Evolutionary conservation across 2,797 vertebrate genomes (phyloP), one percentile per base, ranked within the genome.

Genomic region (Gallinago nigripennis): DNA sequence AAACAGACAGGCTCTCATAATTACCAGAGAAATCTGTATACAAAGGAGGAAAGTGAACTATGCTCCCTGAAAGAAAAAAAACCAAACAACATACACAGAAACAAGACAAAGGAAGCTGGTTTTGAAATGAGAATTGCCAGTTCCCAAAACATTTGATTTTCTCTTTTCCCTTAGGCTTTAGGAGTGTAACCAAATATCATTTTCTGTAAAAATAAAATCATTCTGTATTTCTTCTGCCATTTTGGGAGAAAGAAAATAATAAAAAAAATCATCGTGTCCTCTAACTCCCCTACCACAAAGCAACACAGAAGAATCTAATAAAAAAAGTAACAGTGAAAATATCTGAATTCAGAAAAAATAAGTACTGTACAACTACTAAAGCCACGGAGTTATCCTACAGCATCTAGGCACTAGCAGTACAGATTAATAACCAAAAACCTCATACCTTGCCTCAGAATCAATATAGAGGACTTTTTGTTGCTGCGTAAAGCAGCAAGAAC

Each of bases 11-110:
- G 75, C 60, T 80, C 78, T 87, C 2, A 0, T 65, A 94, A 95
- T 93, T 94, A 94, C 86, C 65, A 92, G 88, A 78, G 57, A 85
- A 96, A 93, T 88, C 64, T 71, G 75, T 82, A 94, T 39, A 82
- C 75, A 92, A 89, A 79, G 86, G 63, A 77, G 51, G 27, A 72
- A 86, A 94, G 51, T 35, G 81, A 95, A 93, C 78, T 77, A 27
- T 35, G 77, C 39, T 86, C 54, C 53, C 24, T 6, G 8, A 19
- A 37, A 75, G 63, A 69, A 27, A 72, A 27, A 72, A 23, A 8
- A 5, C 50, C 27, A 51, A 51, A 68, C 76, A 78, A 50, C 51
- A 25, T 65, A 71, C 31, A 95, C 10, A 57, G 82, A 82, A 96
- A 83, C 53, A 93, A 88, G 79, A 81, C 76, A 96, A 92, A 95